phyloP scores from a whole-genome alignment of 2,888 invertebrate species.

The Nephrotoma appendiculata region DNA sequence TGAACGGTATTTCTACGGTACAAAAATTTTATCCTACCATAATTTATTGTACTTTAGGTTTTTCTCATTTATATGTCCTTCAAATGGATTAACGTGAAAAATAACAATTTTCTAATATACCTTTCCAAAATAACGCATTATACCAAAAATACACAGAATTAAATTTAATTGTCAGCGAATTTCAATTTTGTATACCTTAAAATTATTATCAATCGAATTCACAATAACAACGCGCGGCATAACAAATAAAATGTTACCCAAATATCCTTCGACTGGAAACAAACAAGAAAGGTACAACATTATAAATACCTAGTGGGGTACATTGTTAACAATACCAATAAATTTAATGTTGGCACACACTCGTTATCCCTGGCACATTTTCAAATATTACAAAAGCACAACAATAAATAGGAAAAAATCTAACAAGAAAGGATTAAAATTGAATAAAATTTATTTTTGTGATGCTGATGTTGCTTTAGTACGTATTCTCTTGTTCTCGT shows the following conservation, averaged over 20 bases:
- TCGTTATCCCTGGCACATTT: background rate
- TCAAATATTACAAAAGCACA: background rate
- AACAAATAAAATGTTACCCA: background rate
- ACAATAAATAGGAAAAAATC: background rate
- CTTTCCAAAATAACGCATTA: background rate
- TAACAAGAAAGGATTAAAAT: background rate
- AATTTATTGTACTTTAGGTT: background rate
- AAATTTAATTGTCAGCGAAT: background rate
- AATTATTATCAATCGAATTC: background rate
- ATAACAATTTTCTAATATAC: background rate
- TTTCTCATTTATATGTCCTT: background rate
- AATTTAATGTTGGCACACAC: background rate
- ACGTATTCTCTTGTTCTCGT: background rate
- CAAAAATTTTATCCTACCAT: background rate
- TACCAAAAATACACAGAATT: background rate
- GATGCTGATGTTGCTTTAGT: background rate
- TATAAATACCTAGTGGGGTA: background rate
- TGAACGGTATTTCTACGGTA: background rate
- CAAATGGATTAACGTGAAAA: background rate
- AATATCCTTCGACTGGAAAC: background rate
- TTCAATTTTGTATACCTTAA: background rate
- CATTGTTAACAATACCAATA: background rate
- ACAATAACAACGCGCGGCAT: background rate
- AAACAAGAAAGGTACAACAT: background rate
- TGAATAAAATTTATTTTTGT: background rate